Evolutionary conservation across 1,140 invertebrate species (phyloP), one percentile per base, ranked within the genome.

Genomic region (Sinonovacula constricta): DNA sequence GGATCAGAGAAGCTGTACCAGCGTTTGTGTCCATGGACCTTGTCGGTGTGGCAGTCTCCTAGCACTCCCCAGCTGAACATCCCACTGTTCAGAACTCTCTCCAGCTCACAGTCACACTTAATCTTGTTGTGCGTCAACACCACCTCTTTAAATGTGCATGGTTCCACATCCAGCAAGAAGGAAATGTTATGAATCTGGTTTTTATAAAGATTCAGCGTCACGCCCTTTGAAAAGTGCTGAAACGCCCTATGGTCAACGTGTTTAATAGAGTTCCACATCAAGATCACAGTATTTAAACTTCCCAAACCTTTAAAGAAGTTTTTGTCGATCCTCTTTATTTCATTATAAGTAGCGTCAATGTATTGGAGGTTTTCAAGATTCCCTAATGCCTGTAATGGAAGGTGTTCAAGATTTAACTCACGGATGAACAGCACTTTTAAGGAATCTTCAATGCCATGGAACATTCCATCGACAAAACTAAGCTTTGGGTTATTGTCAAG

Each of bases 11-110:
- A 77, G n/a, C 56, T 68, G 24, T 68, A 68, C 54, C 49, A 30
- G 24, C 15, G 26, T 45, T 36, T 60, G 0, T n/a, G 24, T 1
- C 54, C 75, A 14, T 51, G 36, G 18, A n/a, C 14, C 31, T 67
- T 53, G 10, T 76, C 62, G 2, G 70, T 15, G 67, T 39, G 60
- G 39, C 75, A 78, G 59, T 78, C 75, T 3, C 75, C 75, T 4
- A 34, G 12, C 2, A 69, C n/a, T 22, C 53, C 31, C 56, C 56
- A 70, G 10, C 36, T 63, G 3, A 78, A 56, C 28, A 60, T 28
- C 22, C 75, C 75, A 69, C 75, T 78, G 49, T 78, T 78, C n/a
- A 78, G 18, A 22, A 69, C 67, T 28, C 70, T 53, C 34, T 78
- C 75, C 5, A 70, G 18, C 1, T 7, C 28, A 63, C 75, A 78